phyloP scores from a whole-genome alignment of 2,113 vertebrate species.

The Vireo altiloquus region DNA sequence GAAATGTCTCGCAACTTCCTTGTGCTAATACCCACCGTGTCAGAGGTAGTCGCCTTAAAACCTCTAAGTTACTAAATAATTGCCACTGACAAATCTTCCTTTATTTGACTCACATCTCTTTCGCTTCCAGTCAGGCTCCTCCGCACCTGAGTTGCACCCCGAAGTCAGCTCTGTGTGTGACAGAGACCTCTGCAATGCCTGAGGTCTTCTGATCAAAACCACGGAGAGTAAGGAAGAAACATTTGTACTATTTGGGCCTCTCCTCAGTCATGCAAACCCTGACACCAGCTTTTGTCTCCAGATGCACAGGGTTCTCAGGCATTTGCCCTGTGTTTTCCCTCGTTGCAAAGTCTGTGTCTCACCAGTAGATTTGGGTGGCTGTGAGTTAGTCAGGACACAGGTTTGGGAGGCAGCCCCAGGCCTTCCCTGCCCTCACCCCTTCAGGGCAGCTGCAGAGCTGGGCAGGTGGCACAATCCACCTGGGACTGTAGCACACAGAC shows the following conservation, averaged over 20 bases:
- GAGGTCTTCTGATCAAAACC: not conserved
- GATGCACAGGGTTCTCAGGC: not conserved
- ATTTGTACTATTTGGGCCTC: not conserved
- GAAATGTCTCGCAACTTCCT: not conserved
- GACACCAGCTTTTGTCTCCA: not conserved
- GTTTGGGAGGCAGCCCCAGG: not conserved
- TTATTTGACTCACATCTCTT: not conserved
- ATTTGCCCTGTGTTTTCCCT: not conserved
- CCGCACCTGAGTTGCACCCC: not conserved
- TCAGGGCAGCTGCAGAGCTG: not conserved
- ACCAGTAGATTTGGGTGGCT: not conserved
- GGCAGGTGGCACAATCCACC: not conserved
- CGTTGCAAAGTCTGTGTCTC: not conserved
- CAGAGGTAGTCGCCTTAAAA: not conserved
- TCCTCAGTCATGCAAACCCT: not conserved
- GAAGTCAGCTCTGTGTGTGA: not conserved
- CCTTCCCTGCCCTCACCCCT: not conserved
- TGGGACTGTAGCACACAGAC: not conserved
- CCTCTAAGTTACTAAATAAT: not conserved
- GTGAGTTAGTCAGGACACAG: not conserved
- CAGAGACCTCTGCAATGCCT: not conserved
- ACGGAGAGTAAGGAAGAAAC: not conserved
- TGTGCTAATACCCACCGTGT: not conserved
- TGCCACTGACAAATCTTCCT: not conserved
- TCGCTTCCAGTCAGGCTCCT: not conserved